Conservation (phyloP, 2,113 vertebrate species). For the Caranx ignobilis region DNA sequence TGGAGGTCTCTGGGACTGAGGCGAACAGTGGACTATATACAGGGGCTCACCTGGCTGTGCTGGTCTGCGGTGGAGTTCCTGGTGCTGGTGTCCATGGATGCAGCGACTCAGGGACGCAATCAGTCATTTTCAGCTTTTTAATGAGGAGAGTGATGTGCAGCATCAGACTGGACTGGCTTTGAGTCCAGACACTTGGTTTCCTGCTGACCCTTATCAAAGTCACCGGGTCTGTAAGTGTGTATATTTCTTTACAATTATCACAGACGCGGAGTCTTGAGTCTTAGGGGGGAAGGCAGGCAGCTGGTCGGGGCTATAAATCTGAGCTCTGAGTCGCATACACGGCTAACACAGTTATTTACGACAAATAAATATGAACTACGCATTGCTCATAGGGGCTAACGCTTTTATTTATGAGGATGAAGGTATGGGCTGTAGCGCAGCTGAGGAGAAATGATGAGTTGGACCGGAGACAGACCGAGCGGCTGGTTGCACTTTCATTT, state of each 20-base stretch:
- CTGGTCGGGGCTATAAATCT: conserved; percentile 53
- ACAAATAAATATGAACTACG: conserved; percentile 64
- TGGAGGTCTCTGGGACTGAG: not conserved
- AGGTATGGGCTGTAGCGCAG: conserved; percentile 10
- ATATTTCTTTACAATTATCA: conserved; percentile 52
- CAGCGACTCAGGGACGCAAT: conserved; percentile 7
- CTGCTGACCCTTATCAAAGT: conserved; percentile 62
- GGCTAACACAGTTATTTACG: conserved; percentile 65
- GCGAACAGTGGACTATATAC: not conserved
- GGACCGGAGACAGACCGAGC: conserved; percentile 3
- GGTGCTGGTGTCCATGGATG: not conserved
- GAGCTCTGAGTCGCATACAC: conserved; percentile 4
- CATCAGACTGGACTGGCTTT: conserved; percentile 5
- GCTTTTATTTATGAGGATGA: conserved; percentile 56
- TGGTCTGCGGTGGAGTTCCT: not conserved
- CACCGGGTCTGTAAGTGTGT: conserved; percentile 52
- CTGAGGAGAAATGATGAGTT: conserved; percentile 39
- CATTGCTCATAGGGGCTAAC: conserved; percentile 39
- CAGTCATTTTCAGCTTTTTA: not conserved
- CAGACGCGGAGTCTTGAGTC: conserved; percentile 45
- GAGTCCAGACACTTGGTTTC: conserved; percentile 48
- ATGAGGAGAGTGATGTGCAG: conserved; percentile 30
- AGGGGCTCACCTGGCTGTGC: not conserved
- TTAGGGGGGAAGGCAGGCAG: conserved; percentile 28
- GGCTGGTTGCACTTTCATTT: conserved; percentile 11